Evolutionary conservation across 2,797 vertebrate species (phyloP).

Genomic region (Mastacembelus armatus): DNA sequence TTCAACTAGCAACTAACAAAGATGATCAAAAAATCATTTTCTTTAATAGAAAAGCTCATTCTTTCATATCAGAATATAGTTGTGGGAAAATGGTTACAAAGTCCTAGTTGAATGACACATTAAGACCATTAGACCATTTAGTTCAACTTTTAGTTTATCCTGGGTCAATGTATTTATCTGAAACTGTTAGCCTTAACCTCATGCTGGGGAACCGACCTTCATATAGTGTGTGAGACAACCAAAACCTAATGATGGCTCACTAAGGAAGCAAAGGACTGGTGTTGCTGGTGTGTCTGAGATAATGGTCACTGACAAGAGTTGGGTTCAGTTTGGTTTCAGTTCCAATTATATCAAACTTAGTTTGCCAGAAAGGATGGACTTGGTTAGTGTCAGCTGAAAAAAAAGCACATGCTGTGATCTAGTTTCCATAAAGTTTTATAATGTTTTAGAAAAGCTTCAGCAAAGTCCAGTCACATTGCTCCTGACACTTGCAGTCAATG

Average conservation of each 20-base stretch:
- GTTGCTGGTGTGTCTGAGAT: constrained; percentile 17
- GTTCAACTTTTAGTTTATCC: constrained; percentile 1
- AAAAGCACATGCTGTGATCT: background rate
- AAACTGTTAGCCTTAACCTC: constrained; percentile 2
- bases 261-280: background rate
- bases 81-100: background rate
- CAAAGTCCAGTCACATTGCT: constrained; percentile 23
- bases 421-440: constrained; percentile 18
- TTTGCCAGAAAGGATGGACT: constrained; percentile 3
- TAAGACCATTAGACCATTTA: background rate
- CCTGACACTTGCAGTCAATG: constrained; percentile 44
- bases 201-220: constrained; percentile 10
- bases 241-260: constrained; percentile 35
- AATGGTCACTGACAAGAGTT: constrained; percentile 27
- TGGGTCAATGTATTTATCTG: background rate
- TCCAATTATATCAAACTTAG: constrained; percentile 35
- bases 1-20: background rate
- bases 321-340: constrained; percentile 26
- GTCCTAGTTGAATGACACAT: background rate
- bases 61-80: background rate
- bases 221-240: constrained; percentile 18
- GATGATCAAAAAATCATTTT: background rate
- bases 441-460: constrained; percentile 47
- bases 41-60: background rate
- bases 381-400: background rate